Evolutionary conservation across 2,797 vertebrate genomes (phyloP).

Genomic region (Toxotes lorentzi): DNA sequence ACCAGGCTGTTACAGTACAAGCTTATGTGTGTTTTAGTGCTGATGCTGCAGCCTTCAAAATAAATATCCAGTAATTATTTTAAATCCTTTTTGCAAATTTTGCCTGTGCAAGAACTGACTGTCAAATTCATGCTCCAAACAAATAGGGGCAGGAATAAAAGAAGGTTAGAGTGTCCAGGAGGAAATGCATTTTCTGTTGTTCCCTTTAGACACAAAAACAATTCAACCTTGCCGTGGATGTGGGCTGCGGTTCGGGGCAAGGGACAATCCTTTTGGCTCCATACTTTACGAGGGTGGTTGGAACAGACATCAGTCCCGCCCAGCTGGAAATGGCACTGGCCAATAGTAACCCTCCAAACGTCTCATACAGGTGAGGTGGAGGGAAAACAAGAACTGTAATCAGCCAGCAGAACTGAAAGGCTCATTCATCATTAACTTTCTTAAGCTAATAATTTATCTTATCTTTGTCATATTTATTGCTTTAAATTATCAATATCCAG

Average conservation of each 20-base stretch:
- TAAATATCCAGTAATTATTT: too few relatives aligned
- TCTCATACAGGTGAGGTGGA: constrained; percentile 78
- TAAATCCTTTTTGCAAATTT: too few relatives aligned
- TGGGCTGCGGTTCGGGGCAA: constrained; percentile 88
- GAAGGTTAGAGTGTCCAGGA: too few relatives aligned
- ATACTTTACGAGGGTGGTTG: constrained; percentile 83
- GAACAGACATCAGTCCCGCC: constrained; percentile 84
- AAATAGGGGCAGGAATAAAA: too few relatives aligned
- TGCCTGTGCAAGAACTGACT: too few relatives aligned
- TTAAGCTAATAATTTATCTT: neutral
- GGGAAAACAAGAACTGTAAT: too few relatives aligned
- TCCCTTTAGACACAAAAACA: constrained; percentile 56
- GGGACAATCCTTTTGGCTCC: constrained; percentile 78
- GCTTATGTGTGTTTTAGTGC: neutral
- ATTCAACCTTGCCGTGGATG: constrained; percentile 81
- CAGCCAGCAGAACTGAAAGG: too few relatives aligned
- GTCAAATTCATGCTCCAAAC: too few relatives aligned
- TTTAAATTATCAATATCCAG: too few relatives aligned
- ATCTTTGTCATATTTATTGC: neutral
- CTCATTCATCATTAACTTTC: neutral
- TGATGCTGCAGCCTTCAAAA: too few relatives aligned
- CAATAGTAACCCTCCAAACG: constrained; percentile 58
- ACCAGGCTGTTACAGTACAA: neutral
- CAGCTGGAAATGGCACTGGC: constrained; percentile 82
- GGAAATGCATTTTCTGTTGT: neutral